Percentiles rank a stretch among this genome's conserved stretches.
These are phyloP conservation scores for Zosterops pallidus DNA, from an alignment of 2,113 vertebrate species.

Conservation along the genomic window DNA sequence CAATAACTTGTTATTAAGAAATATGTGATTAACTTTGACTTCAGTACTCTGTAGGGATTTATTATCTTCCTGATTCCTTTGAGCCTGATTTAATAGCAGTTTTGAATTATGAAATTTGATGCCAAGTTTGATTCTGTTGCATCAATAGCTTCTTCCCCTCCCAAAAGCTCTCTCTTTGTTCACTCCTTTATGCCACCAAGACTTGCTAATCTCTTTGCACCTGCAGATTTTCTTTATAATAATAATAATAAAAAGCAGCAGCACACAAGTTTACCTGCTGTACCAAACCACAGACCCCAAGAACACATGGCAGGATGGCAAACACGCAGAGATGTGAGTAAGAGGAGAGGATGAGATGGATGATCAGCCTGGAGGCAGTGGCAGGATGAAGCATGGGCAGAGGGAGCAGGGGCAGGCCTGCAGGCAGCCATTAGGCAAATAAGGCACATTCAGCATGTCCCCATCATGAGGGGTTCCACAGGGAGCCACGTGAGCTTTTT, in stretches of 20 bases:
- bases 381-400: background rate
- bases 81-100: background rate
- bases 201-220: background rate
- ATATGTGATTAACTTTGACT: background rate
- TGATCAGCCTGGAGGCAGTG: background rate
- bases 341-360: background rate
- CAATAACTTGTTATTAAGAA: background rate
- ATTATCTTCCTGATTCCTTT: background rate
- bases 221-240: background rate
- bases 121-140: background rate
- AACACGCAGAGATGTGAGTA: background rate
- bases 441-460: background rate
- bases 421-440: background rate
- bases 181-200: background rate
- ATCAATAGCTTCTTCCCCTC: background rate
- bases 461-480: background rate
- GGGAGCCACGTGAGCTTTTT: background rate
- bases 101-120: background rate
- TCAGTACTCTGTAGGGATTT: background rate
- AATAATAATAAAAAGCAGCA: background rate
- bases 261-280: background rate
- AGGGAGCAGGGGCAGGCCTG: background rate
- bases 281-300: background rate
- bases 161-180: background rate
- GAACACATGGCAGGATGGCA: background rate